Percentiles rank a stretch among this genome's conserved stretches.
phyloP scores from a whole-genome alignment of 2,113 vertebrate species.

The Pardalotus punctatus region DNA sequence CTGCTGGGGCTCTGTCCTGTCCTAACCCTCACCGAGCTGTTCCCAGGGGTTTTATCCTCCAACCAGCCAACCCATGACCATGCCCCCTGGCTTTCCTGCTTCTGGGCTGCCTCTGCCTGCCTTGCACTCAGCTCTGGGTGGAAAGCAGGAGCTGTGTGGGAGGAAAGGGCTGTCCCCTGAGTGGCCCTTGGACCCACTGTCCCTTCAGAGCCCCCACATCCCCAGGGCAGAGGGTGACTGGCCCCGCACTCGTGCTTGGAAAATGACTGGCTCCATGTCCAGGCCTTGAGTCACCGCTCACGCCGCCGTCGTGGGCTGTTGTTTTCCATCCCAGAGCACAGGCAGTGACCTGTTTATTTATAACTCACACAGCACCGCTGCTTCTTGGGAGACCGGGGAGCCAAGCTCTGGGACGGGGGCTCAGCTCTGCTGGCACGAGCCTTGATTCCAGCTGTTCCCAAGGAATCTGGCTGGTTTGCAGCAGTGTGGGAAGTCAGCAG shows the following conservation, averaged over 20 bases:
- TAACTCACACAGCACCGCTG: not conserved
- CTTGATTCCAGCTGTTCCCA: not conserved
- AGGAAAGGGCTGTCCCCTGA: not conserved
- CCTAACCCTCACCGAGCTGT: fast-evolving
- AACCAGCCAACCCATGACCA: fast-evolving
- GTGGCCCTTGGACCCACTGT: fast-evolving
- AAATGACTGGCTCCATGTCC: not conserved
- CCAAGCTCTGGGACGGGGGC: not conserved
- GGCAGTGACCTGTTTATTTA: conserved; percentile 30
- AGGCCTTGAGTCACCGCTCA: conserved; percentile 33
- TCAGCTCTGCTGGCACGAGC: not conserved
- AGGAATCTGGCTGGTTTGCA: not conserved
- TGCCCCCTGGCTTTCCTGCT: not conserved
- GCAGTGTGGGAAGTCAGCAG: not conserved
- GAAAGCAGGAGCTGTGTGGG: not conserved
- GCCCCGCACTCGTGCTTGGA: conserved; percentile 18
- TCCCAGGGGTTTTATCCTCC: not conserved
- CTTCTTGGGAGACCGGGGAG: not conserved
- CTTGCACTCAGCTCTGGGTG: not conserved
- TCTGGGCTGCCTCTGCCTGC: not conserved
- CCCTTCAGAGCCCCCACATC: not conserved
- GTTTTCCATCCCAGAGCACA: not conserved
- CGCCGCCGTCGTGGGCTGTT: not conserved
- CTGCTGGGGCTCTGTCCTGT: not conserved
- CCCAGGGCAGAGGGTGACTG: not conserved